Evolutionary conservation across 2,113 vertebrate genomes (phyloP).

Genomic region (Melanotaenia duboulayi): DNA sequence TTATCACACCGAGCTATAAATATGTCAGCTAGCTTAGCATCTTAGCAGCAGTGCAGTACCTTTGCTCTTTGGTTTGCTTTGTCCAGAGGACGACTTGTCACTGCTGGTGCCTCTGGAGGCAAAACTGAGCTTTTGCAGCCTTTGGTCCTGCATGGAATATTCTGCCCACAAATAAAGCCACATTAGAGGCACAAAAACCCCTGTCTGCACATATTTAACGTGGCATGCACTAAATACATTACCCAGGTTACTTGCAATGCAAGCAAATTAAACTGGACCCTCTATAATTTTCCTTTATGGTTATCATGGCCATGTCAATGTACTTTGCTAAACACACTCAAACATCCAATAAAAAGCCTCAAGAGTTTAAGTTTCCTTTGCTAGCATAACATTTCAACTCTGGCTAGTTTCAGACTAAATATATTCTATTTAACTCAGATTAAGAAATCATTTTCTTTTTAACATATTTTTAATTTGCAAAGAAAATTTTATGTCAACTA

Average conservation of each 20-base stretch:
- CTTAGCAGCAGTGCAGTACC: conserved; percentile 79
- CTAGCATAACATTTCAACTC: neutral
- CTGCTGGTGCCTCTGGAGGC: conserved; percentile 86
- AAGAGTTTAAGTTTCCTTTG: neutral
- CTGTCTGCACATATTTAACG: neutral
- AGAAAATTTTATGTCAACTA: too few relatives aligned
- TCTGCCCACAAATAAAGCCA: conserved; percentile 73
- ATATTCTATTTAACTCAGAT: neutral
- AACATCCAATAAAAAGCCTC: neutral
- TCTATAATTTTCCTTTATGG: neutral
- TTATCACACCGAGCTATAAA: neutral
- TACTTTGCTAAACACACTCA: neutral
- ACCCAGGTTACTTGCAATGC: too few relatives aligned
- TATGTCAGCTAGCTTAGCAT: conserved; percentile 10
- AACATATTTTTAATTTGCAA: too few relatives aligned
- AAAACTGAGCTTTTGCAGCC: conserved; percentile 92
- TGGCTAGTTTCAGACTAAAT: neutral
- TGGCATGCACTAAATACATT: neutral
- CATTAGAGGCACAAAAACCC: conserved; percentile 40
- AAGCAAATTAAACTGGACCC: neutral
- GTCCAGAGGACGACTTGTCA: conserved; percentile 90
- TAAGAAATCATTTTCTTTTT: neutral
- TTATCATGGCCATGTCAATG: neutral
- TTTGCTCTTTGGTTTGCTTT: conserved; percentile 96
- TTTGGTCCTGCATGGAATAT: conserved; percentile 91